These are phyloP conservation scores for Zaprionus gabonicus DNA, from an alignment of 1,140 invertebrate genomes.

Conservation along the genomic window DNA sequence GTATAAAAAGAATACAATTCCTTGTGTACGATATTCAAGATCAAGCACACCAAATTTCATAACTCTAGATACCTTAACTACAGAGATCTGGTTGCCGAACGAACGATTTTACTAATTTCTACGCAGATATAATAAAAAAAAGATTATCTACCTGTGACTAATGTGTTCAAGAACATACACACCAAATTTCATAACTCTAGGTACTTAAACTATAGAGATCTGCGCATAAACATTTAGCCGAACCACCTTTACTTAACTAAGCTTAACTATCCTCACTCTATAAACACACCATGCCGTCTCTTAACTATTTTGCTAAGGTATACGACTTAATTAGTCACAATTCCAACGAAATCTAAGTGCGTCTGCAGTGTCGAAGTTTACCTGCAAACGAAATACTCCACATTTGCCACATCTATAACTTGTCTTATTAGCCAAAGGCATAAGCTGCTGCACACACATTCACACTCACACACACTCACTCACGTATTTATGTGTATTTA, in stretches of 20 bases:
- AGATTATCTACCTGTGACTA: too few relatives aligned
- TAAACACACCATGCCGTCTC: not conserved
- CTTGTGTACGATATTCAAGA: too few relatives aligned
- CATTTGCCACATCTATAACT: not conserved
- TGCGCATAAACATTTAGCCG: not conserved
- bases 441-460: not conserved
- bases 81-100: conserved; percentile 1
- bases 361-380: not conserved
- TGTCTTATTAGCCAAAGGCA: not conserved
- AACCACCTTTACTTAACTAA: not conserved
- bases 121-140: too few relatives aligned
- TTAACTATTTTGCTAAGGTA: not conserved
- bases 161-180: not conserved
- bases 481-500: conserved; percentile 12
- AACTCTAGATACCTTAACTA: not conserved
- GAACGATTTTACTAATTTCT: too few relatives aligned
- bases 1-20: not conserved
- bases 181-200: not conserved
- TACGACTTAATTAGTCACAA: not conserved
- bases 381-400: not conserved
- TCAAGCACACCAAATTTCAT: not conserved
- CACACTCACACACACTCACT: not conserved
- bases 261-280: not conserved
- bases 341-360: not conserved
- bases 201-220: not conserved